These are phyloP conservation scores for Caenorhabditis remanei DNA, from an alignment of 1,140 invertebrate genomes.

Conservation along the genomic window DNA sequence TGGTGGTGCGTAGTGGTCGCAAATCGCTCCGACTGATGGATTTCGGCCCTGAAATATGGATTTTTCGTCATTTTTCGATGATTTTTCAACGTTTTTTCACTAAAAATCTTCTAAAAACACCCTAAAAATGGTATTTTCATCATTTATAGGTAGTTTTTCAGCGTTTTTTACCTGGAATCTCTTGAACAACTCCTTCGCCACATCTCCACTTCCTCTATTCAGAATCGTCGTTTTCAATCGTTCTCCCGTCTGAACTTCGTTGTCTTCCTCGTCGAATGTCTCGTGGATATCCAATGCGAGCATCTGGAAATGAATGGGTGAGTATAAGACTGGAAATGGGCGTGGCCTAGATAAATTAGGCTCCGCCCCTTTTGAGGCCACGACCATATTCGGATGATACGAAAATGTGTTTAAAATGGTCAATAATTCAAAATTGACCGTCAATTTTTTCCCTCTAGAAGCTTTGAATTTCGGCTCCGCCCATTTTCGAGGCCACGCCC, in stretches of 20 bases:
- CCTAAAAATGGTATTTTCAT: too few species aligned
- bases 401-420: neutral
- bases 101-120: neutral
- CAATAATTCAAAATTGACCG: too few species aligned
- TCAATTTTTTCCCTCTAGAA: too few species aligned
- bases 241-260: slow-evolving; percentile 71
- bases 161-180: slow-evolving; percentile 78
- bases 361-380: too few species aligned
- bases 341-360: too few species aligned
- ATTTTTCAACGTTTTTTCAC: neutral
- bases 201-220: slow-evolving; percentile 72
- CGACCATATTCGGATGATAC: neutral
- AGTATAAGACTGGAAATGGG: neutral
- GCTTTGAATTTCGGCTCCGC: too few species aligned
- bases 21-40: slow-evolving; percentile 75
- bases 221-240: slow-evolving; percentile 72
- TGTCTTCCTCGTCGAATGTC: slow-evolving; percentile 72
- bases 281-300: slow-evolving; percentile 76
- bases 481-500: too few species aligned
- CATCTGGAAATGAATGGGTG: slow-evolving; percentile 69
- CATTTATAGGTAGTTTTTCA: slow-evolving; percentile 1
- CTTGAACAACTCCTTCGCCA: slow-evolving; percentile 74
- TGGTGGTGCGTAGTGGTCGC: slow-evolving; percentile 77
- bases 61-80: neutral
- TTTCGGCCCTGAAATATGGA: slow-evolving; percentile 72